Evolutionary conservation across 2,113 vertebrate species (phyloP), one percentile per base, ranked within the genome.

Genomic region (Gobiocypris rarus): DNA sequence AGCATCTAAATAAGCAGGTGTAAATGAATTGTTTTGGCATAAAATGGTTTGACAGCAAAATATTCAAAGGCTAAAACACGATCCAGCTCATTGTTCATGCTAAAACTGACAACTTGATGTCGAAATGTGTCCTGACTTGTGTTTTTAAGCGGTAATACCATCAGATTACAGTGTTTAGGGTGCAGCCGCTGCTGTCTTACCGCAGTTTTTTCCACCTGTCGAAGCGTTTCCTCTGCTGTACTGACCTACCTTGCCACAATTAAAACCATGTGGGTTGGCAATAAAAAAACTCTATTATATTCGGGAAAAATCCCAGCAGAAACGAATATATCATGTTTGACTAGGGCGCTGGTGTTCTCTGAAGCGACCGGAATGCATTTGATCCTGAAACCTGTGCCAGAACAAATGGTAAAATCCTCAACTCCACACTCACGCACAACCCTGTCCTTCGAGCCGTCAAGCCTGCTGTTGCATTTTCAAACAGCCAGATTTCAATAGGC

Each of bases 131-230:
- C 95, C 93, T 91, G 90, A 89, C 58, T 28, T 48, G 48, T 45
- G 77, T 89, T 93, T 91, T 92, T 94, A 92, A 94, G 93, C 82
- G 61, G 92, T 95, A 95, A 94, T 94, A 93, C 93, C 92, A 93
- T 92, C 92, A 93, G 94, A 95, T 95, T 94, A 94, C 90, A 90
- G 92, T 93, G 93, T 95, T 94, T 93, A 93, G 92, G 92, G 71
- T 28, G 90, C 52, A 87, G 89, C 58, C 3, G 75, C 93, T 93
- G 92, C 91, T 90, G 91, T 91, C 93, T 94, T 92, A 90, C 91
- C 93, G 89, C 90, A 91, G 89, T 87, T 89, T 86, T 93, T 93
- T 92, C 93, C 86, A 94, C 94, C 92, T 93, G 90, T 85, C 88
- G 89, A 93, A 92, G 89, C 91, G 88, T 90, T 92, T 43, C 70